Evolutionary conservation across 2,888 invertebrate genomes (phyloP).

Genomic region (Therioaphis trifolii): DNA sequence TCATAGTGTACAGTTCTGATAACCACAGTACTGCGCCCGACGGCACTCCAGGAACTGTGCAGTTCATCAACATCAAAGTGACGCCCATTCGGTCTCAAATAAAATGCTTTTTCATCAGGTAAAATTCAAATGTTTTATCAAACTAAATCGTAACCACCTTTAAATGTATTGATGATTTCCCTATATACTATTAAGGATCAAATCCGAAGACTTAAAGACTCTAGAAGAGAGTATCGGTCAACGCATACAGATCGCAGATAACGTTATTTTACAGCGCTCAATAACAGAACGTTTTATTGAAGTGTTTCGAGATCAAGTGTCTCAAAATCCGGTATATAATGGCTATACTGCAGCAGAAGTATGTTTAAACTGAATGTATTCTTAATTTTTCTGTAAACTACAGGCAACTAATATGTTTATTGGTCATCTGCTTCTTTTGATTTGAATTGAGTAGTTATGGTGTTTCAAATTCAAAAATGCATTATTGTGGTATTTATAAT

Average conservation of each 20-base stretch:
- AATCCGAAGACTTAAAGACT: slow-evolving; percentile 41
- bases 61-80: slow-evolving; percentile 83
- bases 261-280: slow-evolving; percentile 43
- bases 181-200: slow-evolving; percentile 23
- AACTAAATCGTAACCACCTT: neutral
- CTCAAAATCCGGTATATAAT: slow-evolving; percentile 53
- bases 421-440: no score
- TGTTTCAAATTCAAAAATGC: no score
- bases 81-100: slow-evolving; percentile 66
- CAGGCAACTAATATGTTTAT: no score
- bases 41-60: slow-evolving; percentile 68
- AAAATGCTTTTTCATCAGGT: slow-evolving; percentile 66
- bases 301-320: slow-evolving; percentile 47
- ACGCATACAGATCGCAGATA: slow-evolving; percentile 32
- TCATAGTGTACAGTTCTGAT: slow-evolving; percentile 51
- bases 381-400: no score
- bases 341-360: slow-evolving; percentile 37
- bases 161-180: neutral
- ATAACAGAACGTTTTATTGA: slow-evolving; percentile 55
- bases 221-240: slow-evolving; percentile 48
- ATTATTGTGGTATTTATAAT: no score
- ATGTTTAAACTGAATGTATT: neutral
- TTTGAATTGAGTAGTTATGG: no score
- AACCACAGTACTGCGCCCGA: neutral
- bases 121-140: neutral